Base-by-base conservation (phyloP, 2,888 invertebrate genomes). In the Heteromurus nitidus region DNA sequence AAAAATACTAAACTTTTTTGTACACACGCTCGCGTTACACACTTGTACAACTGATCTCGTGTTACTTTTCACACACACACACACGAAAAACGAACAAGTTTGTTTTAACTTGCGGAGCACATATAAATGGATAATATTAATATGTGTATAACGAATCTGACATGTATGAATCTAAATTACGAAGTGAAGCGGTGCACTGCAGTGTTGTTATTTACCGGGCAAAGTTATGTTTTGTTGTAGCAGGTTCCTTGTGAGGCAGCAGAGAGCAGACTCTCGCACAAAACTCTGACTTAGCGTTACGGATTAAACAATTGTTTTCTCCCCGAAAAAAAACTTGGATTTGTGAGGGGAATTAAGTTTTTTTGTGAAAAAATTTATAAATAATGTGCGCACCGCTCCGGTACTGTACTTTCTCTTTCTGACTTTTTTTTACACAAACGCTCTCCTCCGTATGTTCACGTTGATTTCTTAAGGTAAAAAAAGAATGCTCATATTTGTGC, bases 161-260 rank as follows among this genome's bases (percentile, higher is more conserved):
- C 62, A 62, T 31, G n/a, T 55, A 62, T 62, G 62, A 62, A 62
- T 62, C 62, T 62, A 31, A 62, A 62, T 62, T 62, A 58, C 13
- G 16, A 44, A 62, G 62, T 31, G 62, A 62, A 62, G 31, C 22
- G 3, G 55, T 47, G n/a, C 36, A n/a, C n/a, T n/a, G n/a, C n/a
- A n/a, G n/a, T 13, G 36, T 36, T 36, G 36, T 36, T 9, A 13
- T 36, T 36, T 36, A 36, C 36, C 13, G 36, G 7, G 7, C 36
- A 36, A n/a, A n/a, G n/a, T n/a, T n/a, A n/a, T n/a, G n/a, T 36
- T 36, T 36, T 36, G 47, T 47, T 47, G n/a, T n/a, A n/a, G n/a
- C n/a, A n/a, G n/a, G n/a, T n/a, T n/a, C n/a, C n/a, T n/a, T n/a
- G n/a, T 47, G 47, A 11, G 7, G n/a, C n/a, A 11, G 11, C 7